These are phyloP conservation scores for Pseudonaja textilis DNA, from an alignment of 2,113 vertebrate species.

Conservation along the genomic window DNA sequence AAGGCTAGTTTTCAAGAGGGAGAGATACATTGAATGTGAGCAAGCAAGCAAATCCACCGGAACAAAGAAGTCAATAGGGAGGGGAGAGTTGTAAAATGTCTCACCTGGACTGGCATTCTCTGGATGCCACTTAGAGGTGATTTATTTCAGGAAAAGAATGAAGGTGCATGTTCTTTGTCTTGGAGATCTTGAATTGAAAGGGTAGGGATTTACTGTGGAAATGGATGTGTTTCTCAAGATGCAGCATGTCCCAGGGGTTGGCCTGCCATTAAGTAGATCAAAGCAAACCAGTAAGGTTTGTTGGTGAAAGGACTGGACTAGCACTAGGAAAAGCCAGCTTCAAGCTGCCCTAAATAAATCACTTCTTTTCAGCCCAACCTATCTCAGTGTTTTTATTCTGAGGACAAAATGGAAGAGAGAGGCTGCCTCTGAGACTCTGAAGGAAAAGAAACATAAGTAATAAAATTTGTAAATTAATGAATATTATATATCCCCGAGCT, in stretches of 20 bases:
- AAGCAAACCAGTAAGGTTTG: not conserved
- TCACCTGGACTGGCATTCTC: not conserved
- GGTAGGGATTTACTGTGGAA: not conserved
- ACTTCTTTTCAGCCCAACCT: not conserved
- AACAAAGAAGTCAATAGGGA: not conserved
- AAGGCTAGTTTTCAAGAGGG: constrained; percentile 38
- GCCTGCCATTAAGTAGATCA: not conserved
- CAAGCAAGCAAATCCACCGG: not conserved
- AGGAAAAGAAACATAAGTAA: not conserved
- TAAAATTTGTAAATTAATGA: not conserved
- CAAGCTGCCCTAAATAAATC: not conserved
- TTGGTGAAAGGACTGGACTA: not conserved
- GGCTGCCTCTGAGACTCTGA: not conserved
- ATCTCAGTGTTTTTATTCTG: not conserved
- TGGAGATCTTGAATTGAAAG: not conserved
- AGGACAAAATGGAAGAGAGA: not conserved
- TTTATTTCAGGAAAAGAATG: not conserved
- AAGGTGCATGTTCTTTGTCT: not conserved
- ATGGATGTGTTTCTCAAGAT: not conserved
- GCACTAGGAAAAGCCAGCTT: not conserved
- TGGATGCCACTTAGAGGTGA: not conserved
- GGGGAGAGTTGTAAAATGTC: rapidly evolving
- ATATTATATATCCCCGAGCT: not conserved
- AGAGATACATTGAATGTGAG: not conserved
- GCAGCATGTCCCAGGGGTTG: not conserved